Conservation (phyloP, 2,113 vertebrate genomes). For the Paradoxurus hermaphroditus region DNA sequence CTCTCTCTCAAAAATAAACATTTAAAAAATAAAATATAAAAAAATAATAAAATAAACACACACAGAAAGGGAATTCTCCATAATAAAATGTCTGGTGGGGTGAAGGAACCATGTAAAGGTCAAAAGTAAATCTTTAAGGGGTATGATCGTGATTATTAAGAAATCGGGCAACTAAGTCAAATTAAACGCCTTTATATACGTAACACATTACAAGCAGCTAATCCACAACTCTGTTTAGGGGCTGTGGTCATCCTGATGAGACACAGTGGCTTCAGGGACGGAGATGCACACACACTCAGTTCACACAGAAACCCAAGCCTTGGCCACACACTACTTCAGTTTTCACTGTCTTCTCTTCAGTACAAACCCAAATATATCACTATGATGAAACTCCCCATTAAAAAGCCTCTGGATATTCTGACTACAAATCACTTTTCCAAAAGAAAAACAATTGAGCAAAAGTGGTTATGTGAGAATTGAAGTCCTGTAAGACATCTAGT, state of each 20-base stretch:
- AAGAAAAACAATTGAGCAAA: slow-evolving; percentile 26
- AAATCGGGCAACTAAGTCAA: slow-evolving; percentile 1
- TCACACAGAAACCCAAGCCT: not conserved
- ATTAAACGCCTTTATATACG: not conserved
- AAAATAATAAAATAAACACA: too few species aligned
- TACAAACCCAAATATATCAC: not conserved
- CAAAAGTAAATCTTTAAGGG: not conserved
- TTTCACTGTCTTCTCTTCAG: not conserved
- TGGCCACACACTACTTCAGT: not conserved
- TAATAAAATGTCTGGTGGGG: not conserved
- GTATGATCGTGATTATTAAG: not conserved
- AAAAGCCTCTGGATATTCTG: not conserved
- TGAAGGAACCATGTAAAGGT: not conserved
- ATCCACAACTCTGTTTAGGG: not conserved
- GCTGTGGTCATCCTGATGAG: not conserved
- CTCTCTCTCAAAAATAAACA: too few species aligned
- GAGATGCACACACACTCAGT: not conserved
- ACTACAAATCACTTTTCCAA: not conserved
- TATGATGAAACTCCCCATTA: not conserved
- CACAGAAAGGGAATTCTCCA: not conserved
- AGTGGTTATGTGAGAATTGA: not conserved
- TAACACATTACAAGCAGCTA: not conserved
- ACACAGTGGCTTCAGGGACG: not conserved
- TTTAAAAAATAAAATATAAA: too few species aligned
- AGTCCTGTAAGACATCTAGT: not conserved